phyloP scores from a whole-genome alignment of 1,140 invertebrate species.

The Drepana arcuata region DNA sequence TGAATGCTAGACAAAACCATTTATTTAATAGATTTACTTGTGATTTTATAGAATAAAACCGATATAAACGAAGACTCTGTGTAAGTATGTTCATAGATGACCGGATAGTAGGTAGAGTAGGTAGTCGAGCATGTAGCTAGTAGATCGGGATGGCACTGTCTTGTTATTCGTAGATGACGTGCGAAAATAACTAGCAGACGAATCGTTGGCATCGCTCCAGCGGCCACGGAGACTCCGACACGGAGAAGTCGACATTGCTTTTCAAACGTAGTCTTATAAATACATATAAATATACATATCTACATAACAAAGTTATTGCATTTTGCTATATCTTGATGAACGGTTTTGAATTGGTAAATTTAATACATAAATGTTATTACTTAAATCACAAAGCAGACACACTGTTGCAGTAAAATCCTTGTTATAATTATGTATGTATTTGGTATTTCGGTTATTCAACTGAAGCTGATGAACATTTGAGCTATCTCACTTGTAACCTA shows the following conservation, averaged over 20 bases:
- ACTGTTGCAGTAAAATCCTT: too few relatives aligned
- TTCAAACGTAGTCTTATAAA: slow-evolving; percentile 5
- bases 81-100: background rate
- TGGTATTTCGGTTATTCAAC: too few relatives aligned
- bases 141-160: slow-evolving; percentile 20
- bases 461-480: too few relatives aligned
- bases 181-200: slow-evolving; percentile 55
- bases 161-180: slow-evolving; percentile 47
- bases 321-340: too few relatives aligned
- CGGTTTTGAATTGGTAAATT: too few relatives aligned
- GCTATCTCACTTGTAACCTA: too few relatives aligned
- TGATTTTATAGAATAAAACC: background rate
- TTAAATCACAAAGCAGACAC: too few relatives aligned
- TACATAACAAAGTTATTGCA: too few relatives aligned
- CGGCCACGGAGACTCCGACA: slow-evolving; percentile 38
- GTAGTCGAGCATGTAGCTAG: background rate
- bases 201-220: slow-evolving; percentile 55
- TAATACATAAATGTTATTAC: too few relatives aligned
- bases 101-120: background rate
- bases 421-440: too few relatives aligned
- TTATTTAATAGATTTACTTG: slow-evolving; percentile 68
- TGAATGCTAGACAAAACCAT: slow-evolving; percentile 64
- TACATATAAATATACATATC: too few relatives aligned
- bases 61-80: background rate
- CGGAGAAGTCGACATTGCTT: slow-evolving; percentile 8